Evolutionary conservation across 37 sponge, comb jelly and placozoan genomes (phyloP).

Genomic region (Chondrilla cf. caribensis): DNA sequence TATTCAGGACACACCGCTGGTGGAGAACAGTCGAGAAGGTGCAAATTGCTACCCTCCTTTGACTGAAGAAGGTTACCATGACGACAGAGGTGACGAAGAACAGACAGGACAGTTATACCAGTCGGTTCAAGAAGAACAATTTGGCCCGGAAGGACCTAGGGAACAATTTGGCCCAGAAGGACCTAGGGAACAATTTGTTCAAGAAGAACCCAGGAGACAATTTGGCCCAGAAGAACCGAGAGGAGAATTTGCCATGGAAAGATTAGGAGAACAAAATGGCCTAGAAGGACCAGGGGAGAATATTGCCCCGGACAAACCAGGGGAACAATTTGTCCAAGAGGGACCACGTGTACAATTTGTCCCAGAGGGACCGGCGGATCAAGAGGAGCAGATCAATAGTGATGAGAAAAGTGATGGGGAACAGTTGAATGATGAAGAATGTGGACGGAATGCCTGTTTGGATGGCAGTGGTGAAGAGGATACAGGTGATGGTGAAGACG

Average conservation of each 20-base stretch:
- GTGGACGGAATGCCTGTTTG: neutral
- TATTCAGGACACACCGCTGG: no score
- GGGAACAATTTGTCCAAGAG: neutral
- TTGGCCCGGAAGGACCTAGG: no score
- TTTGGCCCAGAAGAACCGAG: neutral
- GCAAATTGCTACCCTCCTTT: no score
- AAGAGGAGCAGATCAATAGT: neutral
- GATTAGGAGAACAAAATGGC: constrained; percentile 1
- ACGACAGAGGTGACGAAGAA: neutral
- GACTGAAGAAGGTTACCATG: neutral
- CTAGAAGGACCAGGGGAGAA: neutral
- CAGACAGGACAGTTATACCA: neutral
- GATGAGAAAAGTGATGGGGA: neutral
- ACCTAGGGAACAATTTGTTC: neutral
- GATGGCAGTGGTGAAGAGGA: neutral
- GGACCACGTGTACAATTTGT: neutral
- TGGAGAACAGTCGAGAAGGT: no score
- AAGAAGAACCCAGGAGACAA: neutral
- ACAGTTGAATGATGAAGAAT: neutral
- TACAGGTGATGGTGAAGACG: no score
- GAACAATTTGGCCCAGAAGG: neutral
- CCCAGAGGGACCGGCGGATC: neutral
- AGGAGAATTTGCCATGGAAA: no score
- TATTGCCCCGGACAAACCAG: no score
- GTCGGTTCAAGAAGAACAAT: no score